phyloP scores from a whole-genome alignment of 1,140 invertebrate species.

The Drosophila insularis region DNA sequence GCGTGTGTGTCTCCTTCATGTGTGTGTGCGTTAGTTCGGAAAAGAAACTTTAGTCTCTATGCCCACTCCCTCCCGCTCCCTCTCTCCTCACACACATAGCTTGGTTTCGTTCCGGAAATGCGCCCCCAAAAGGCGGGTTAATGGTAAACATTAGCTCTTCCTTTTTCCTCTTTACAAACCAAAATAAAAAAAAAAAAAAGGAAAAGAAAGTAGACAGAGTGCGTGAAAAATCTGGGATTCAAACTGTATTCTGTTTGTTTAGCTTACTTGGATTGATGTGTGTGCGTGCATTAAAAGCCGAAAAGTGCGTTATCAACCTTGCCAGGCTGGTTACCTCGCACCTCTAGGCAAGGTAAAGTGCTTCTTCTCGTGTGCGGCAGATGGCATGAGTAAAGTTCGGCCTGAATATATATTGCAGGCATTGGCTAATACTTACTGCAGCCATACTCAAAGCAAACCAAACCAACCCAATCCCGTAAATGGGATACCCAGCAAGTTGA shows the following conservation, averaged over 20 bases:
- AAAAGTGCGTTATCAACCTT: constrained; percentile 1
- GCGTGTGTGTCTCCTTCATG: neutral
- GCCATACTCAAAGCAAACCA: neutral
- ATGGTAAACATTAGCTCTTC: constrained; percentile 13
- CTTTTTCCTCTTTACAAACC: neutral
- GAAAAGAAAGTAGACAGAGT: neutral
- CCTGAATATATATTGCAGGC: neutral
- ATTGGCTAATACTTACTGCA: too few species aligned
- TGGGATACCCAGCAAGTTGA: neutral
- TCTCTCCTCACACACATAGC: neutral
- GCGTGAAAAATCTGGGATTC: constrained; percentile 11
- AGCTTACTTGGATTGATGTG: neutral
- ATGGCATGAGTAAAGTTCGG: neutral
- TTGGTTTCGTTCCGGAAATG: neutral
- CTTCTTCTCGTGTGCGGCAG: neutral
- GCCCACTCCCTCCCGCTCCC: neutral
- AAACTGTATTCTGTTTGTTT: constrained; percentile 12
- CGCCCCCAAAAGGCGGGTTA: neutral
- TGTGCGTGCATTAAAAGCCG: constrained; percentile 7
- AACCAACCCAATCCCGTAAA: neutral
- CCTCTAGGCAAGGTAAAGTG: neutral
- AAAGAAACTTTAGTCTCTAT: constrained; percentile 3
- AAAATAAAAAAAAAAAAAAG: neutral
- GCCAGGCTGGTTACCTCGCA: neutral
- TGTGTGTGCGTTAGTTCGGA: neutral